A percentile compares a stretch with the other conserved stretches of the same genome.
These are phyloP conservation scores for Triplophysa bombifrons DNA, from an alignment of 2,797 vertebrate species.

Conservation along the genomic window DNA sequence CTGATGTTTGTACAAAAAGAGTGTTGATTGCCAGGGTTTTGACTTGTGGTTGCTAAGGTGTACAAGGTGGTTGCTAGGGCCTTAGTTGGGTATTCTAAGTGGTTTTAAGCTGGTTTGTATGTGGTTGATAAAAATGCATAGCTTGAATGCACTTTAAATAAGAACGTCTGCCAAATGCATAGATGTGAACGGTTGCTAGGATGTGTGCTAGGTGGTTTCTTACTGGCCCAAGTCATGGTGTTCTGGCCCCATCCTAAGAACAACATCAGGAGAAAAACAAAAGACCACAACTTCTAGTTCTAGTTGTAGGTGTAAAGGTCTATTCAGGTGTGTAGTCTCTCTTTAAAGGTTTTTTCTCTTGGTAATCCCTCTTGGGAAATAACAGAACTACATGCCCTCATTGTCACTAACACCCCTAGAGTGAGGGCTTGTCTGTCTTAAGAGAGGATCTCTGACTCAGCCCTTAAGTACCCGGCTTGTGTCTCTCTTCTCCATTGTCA, in stretches of 20 bases:
- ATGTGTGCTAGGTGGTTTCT: not conserved
- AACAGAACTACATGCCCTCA: not conserved
- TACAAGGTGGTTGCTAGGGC: not conserved
- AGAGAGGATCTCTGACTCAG: constrained; percentile 16
- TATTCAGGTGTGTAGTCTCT: not conserved
- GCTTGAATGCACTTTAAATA: no score
- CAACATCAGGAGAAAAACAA: no score
- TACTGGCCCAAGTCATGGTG: not conserved
- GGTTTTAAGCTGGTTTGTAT: no score
- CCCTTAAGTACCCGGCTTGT: constrained; percentile 12
- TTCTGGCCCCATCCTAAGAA: not conserved
- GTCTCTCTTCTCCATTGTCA: constrained; percentile 4
- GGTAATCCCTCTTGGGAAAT: not conserved
- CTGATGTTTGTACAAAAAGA: not conserved
- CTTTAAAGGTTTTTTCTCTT: not conserved
- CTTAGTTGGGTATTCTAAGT: no score
- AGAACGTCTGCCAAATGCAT: not conserved
- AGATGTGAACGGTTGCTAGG: no score
- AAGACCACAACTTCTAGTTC: no score
- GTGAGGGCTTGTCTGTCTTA: constrained; percentile 1
- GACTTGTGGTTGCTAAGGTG: not conserved
- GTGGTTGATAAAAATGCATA: no score
- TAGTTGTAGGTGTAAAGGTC: no score
- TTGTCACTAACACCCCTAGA: not conserved
- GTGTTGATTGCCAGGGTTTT: not conserved